Conservation (phyloP, 1,140 invertebrate genomes). For the Adoxophyes honmai region DNA sequence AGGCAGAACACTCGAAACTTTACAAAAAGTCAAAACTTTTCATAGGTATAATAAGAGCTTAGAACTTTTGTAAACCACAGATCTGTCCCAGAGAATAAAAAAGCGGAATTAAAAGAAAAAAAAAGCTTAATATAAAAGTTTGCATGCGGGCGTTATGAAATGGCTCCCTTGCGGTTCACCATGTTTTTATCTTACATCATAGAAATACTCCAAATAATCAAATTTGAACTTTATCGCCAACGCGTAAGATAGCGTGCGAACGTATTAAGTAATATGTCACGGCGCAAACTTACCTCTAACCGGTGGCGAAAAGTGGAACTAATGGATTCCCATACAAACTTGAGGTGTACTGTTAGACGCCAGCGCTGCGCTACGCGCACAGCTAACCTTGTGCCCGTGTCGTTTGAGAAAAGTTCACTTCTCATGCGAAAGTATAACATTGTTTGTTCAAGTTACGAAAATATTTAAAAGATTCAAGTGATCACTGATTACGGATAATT, state of each 20-base stretch:
- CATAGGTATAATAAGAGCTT: no score
- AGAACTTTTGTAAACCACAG: no score
- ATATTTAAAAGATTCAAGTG: slow-evolving; percentile 12
- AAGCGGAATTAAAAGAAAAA: no score
- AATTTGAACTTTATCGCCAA: no score
- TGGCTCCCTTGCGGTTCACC: slow-evolving; percentile 57
- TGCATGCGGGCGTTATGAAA: slow-evolving; percentile 59
- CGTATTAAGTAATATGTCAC: no score
- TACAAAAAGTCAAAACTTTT: no score
- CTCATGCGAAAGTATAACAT: slow-evolving; percentile 68
- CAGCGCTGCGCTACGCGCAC: not conserved
- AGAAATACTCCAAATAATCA: no score
- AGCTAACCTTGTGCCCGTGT: slow-evolving; percentile 31
- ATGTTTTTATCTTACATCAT: slow-evolving; percentile 16
- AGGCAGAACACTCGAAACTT: no score
- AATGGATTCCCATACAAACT: not conserved
- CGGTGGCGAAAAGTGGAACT: not conserved
- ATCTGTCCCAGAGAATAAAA: no score
- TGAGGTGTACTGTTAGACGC: not conserved
- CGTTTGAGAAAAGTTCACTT: slow-evolving; percentile 61
- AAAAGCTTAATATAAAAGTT: not conserved
- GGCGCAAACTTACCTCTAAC: not conserved
- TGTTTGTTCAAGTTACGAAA: slow-evolving; percentile 30
- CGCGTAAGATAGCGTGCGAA: no score
- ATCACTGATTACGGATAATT: no score